Conservation (phyloP, 2,797 vertebrate species). For the Leptodactylus fallax region DNA sequence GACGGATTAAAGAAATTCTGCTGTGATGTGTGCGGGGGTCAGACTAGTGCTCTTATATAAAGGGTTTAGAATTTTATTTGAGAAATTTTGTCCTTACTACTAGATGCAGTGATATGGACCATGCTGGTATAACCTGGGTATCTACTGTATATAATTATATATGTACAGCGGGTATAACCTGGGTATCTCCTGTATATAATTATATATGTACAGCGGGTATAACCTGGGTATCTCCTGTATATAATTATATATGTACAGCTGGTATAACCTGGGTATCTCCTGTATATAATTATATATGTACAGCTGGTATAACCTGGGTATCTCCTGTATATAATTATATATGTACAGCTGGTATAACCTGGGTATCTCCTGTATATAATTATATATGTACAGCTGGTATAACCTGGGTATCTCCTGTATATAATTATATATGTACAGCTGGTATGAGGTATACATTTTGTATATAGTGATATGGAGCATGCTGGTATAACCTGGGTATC, state of each 20-base stretch:
- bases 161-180: background rate
- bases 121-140: background rate
- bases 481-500: background rate
- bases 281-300: background rate
- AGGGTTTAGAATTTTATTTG: background rate
- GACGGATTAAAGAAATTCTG: background rate
- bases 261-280: no score
- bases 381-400: background rate
- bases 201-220: no score
- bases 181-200: background rate
- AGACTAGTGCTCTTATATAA: no score
- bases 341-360: background rate
- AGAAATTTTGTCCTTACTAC: background rate
- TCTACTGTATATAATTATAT: constrained; percentile 1
- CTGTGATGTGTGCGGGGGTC: background rate
- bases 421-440: background rate
- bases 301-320: background rate
- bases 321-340: background rate
- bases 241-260: background rate
- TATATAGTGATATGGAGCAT: background rate
- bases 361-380: background rate
- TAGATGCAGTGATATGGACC: background rate
- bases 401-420: background rate
- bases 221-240: background rate
- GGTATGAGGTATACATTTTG: no score